phyloP scores from a whole-genome alignment of 2,797 vertebrate species.

The Picus viridis region DNA sequence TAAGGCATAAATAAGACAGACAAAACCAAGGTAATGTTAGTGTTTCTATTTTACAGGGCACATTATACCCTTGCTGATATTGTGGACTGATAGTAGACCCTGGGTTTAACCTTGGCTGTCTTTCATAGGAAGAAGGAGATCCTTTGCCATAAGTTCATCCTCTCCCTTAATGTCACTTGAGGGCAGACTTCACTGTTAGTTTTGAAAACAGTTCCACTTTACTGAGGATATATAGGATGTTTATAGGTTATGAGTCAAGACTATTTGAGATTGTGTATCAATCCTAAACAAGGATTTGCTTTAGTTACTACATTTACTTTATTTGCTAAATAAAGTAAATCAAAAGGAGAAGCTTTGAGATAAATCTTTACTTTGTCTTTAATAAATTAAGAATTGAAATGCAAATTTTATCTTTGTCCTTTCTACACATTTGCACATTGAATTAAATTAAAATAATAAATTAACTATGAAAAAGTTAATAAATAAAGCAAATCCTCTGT shows the following conservation, averaged over 20 bases:
- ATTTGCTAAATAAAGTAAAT: background rate
- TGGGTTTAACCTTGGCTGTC: background rate
- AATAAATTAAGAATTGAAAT: background rate
- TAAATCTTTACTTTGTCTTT: background rate
- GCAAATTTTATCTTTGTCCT: background rate
- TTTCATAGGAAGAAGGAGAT: background rate
- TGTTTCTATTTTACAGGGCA: background rate
- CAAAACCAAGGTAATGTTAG: background rate
- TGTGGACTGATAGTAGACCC: background rate
- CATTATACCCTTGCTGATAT: background rate
- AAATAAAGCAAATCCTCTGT: background rate
- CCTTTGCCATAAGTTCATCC: background rate
- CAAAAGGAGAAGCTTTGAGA: background rate
- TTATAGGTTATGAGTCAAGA: background rate
- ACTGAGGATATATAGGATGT: background rate
- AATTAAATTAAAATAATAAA: background rate
- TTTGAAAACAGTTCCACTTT: background rate
- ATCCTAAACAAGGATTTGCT: background rate
- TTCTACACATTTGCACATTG: background rate
- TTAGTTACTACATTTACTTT: background rate
- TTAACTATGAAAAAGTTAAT: background rate
- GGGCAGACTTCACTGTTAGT: slow-evolving; percentile 56
- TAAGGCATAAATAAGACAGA: background rate
- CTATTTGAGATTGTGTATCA: background rate
- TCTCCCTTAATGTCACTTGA: slow-evolving; percentile 51